Conservation (phyloP, 2,113 vertebrate species). For the Erinaceus europaeus region DNA sequence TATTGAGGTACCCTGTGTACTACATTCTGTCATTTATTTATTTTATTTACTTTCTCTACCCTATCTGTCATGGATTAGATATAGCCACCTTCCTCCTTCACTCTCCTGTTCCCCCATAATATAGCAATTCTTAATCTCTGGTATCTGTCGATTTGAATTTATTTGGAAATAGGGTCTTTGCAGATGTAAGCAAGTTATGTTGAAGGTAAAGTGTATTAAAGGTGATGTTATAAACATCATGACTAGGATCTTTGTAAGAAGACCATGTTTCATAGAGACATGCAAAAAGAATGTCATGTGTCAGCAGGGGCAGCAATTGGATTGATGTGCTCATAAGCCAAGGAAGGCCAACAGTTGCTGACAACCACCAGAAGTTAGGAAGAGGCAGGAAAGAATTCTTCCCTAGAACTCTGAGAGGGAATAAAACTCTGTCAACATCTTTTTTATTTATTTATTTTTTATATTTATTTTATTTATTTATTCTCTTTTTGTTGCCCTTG, state of each 20-base stretch:
- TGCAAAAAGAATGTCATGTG: rapidly evolving
- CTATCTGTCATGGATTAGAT: not conserved
- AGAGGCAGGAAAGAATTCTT: not conserved
- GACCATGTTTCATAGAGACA: not conserved
- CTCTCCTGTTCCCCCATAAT: no score
- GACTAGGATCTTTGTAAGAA: not conserved
- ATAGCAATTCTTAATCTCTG: not conserved
- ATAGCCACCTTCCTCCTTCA: not conserved
- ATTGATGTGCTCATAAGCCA: not conserved
- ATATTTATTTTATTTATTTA: no score
- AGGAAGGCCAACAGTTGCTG: no score
- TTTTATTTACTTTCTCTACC: not conserved
- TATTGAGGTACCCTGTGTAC: not conserved
- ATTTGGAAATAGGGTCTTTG: not conserved
- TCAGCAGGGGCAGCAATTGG: not conserved
- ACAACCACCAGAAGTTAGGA: not conserved
- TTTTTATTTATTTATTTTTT: not conserved
- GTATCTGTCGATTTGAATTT: not conserved
- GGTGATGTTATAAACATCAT: no score
- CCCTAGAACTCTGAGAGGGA: not conserved
- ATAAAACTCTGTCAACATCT: not conserved
- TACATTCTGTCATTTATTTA: not conserved
- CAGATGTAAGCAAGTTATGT: not conserved
- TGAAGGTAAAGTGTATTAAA: not conserved
- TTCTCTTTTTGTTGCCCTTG: no score